A percentile compares a stretch with the other conserved stretches of the same genome.
Evolutionary conservation across 2,797 vertebrate genomes (phyloP).

Genomic region (Myripristis jacobus): DNA sequence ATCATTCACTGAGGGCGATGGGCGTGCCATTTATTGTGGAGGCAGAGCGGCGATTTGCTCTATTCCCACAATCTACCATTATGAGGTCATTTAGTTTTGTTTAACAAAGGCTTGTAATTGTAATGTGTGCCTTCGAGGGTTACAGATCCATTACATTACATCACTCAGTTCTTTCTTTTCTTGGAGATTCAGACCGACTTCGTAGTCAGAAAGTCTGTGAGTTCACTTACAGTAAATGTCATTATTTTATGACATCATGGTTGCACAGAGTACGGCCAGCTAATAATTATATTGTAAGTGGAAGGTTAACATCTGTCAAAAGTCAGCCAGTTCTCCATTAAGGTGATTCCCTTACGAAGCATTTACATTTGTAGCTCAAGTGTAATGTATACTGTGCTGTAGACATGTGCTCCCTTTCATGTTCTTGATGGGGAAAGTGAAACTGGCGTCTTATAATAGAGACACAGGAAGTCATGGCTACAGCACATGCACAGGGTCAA

Average conservation of each 20-base stretch:
- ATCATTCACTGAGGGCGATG: slow-evolving; percentile 52
- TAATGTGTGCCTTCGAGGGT: slow-evolving; percentile 28
- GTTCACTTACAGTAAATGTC: slow-evolving; percentile 1
- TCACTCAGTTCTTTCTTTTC: slow-evolving; percentile 33
- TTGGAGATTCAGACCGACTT: neutral
- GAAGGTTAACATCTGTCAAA: no score
- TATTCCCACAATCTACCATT: slow-evolving; percentile 40
- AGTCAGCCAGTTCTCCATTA: no score
- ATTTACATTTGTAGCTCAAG: no score
- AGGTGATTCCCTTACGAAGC: no score
- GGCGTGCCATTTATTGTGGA: slow-evolving; percentile 40
- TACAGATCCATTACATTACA: slow-evolving; percentile 51
- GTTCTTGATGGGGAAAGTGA: no score
- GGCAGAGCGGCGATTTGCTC: slow-evolving; percentile 23
- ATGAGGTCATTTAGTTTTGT: slow-evolving; percentile 48
- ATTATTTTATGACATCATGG: neutral
- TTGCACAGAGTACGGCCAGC: no score
- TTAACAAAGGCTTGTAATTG: slow-evolving; percentile 36
- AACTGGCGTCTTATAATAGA: neutral
- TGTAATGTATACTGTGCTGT: no score
- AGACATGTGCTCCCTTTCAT: no score
- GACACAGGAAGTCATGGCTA: no score
- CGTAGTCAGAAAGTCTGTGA: slow-evolving; percentile 1
- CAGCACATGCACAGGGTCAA: no score
- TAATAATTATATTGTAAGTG: no score